Evolutionary conservation across 2,797 vertebrate genomes (phyloP).

Genomic region (Fringilla coelebs): DNA sequence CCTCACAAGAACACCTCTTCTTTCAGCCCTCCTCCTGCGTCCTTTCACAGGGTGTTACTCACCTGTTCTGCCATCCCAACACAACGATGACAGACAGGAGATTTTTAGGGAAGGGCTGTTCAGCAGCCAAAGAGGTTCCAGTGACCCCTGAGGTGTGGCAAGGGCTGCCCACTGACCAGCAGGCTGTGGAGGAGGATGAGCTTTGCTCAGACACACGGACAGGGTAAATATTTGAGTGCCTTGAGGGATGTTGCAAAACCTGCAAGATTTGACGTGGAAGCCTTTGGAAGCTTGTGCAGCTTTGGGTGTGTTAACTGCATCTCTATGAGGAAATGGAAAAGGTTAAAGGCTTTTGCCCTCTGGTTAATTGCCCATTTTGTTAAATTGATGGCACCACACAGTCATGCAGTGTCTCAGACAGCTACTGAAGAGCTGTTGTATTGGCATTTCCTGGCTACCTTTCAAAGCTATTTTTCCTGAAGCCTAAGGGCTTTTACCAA

Average conservation of each 20-base stretch:
- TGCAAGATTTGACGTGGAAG: not conserved
- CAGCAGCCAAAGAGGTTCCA: not conserved
- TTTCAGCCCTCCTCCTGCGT: not conserved
- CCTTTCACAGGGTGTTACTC: not conserved
- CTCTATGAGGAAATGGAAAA: not conserved
- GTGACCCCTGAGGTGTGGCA: not conserved
- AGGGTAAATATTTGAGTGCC: not conserved
- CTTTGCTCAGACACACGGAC: not conserved
- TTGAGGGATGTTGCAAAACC: not conserved
- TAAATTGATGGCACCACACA: not conserved
- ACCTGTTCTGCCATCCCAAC: not conserved
- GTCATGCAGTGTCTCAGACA: not conserved
- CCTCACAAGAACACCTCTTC: not conserved
- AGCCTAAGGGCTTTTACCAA: not conserved
- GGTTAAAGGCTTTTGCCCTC: not conserved
- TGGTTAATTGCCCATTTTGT: not conserved
- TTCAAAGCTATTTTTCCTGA: not conserved
- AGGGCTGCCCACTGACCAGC: not conserved
- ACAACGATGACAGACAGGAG: not conserved
- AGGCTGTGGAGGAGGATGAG: not conserved
- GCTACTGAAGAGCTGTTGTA: not conserved
- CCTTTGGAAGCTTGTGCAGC: not conserved
- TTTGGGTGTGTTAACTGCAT: not conserved
- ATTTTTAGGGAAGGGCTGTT: not conserved
- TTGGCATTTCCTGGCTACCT: not conserved